A percentile compares a stretch with the other conserved stretches of the same genome.
Conservation (phyloP, 53 echinoderm and acorn worm species). For the Zoroaster sp. region DNA sequence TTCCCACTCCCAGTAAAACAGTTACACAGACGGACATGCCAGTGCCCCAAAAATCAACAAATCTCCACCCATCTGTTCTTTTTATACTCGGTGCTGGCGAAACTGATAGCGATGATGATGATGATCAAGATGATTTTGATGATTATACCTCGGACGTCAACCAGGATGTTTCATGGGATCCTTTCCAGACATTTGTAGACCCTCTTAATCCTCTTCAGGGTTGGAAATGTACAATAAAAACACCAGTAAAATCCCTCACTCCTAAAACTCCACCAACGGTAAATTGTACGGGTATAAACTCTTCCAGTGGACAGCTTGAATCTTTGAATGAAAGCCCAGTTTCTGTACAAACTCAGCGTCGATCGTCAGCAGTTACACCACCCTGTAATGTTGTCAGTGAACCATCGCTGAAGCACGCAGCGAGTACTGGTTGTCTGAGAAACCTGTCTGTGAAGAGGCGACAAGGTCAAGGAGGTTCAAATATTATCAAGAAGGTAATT, state of each 20-base stretch:
- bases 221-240: conserved; percentile 30
- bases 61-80: conserved; percentile 39
- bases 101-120: not conserved
- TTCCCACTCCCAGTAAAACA: not conserved
- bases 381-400: not conserved
- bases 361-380: not conserved
- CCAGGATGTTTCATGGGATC: conserved; percentile 19
- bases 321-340: not conserved
- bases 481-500: conserved; percentile 20
- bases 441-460: not conserved
- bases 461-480: not conserved
- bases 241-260: not conserved
- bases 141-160: not conserved
- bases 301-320: not conserved
- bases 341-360: not conserved
- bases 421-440: conserved; percentile 39
- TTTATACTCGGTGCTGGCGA: conserved; percentile 49
- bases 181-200: conserved; percentile 9
- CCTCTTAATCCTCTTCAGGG: conserved; percentile 72
- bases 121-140: conserved; percentile 30
- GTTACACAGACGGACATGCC: too few relatives aligned
- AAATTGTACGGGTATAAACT: not conserved
- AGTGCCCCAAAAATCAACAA: not conserved
- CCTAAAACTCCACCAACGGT: not conserved
- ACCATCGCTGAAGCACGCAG: conserved; percentile 16